Evolutionary conservation across 2,797 vertebrate genomes (phyloP).

Genomic region (Pteronotus mesoamericanus): DNA sequence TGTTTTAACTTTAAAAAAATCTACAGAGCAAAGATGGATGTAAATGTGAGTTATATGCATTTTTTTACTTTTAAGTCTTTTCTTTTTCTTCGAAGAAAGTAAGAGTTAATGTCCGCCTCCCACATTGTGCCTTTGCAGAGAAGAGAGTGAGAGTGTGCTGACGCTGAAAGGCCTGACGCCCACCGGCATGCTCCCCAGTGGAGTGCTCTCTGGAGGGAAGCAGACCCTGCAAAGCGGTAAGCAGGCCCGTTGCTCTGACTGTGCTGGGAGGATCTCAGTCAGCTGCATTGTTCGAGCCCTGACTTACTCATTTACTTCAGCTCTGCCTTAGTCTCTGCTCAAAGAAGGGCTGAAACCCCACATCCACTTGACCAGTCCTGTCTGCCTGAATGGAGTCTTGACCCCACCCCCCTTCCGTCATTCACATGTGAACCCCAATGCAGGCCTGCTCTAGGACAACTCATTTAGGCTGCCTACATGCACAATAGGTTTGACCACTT

Average conservation of each 20-base stretch:
- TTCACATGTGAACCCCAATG: accelerated
- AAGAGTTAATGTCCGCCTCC: neutral
- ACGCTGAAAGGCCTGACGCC: conserved; percentile 98
- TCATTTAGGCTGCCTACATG: neutral
- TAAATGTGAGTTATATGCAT: neutral
- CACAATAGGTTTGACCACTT: neutral
- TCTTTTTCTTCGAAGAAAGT: neutral
- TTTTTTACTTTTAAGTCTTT: neutral
- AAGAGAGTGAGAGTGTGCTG: conserved; percentile 99
- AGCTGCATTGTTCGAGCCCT: neutral
- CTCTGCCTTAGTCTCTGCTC: neutral
- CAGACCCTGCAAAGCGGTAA: conserved; percentile 99
- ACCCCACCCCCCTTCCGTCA: neutral
- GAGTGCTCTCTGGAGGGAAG: conserved; percentile 97
- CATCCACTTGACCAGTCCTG: neutral
- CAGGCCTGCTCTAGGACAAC: accelerated
- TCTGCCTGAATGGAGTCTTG: neutral
- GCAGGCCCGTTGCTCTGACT: conserved; percentile 53
- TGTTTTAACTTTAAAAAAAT: neutral
- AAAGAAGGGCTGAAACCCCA: neutral
- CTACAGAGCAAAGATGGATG: neutral
- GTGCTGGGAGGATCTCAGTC: neutral
- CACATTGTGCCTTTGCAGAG: conserved; percentile 81
- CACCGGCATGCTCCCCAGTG: conserved; percentile 98
- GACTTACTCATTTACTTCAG: neutral